A percentile compares a stretch with the other conserved stretches of the same genome.
These are phyloP conservation scores for Coracopsis vasa DNA, from an alignment of 2,113 vertebrate genomes.

Conservation along the genomic window DNA sequence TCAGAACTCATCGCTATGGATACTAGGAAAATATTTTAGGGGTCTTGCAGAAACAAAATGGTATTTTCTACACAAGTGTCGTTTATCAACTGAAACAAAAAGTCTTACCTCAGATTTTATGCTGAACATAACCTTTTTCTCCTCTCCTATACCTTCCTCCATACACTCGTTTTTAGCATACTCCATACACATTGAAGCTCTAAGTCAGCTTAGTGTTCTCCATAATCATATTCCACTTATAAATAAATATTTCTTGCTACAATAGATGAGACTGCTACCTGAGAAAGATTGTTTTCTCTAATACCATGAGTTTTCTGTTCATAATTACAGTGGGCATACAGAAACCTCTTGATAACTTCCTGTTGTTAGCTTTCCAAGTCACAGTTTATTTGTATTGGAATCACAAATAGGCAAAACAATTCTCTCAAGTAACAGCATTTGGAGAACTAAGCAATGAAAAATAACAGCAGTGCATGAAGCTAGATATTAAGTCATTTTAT, in stretches of 20 bases:
- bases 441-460: constrained; percentile 64
- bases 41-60: background rate
- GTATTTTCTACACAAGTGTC: background rate
- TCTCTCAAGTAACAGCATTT: constrained; percentile 66
- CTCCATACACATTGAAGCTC: background rate
- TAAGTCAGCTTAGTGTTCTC: background rate
- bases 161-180: background rate
- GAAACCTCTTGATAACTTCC: constrained; percentile 63
- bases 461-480: constrained; percentile 57
- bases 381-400: constrained; percentile 73
- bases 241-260: background rate
- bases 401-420: constrained; percentile 71
- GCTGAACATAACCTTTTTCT: background rate
- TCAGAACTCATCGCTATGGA: background rate
- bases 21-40: background rate
- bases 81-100: background rate
- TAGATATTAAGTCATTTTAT: constrained; percentile 70
- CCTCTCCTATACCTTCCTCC: background rate
- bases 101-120: background rate
- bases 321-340: constrained; percentile 53
- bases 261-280: constrained; percentile 13
- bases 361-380: constrained; percentile 62
- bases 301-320: constrained; percentile 41
- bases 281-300: constrained; percentile 16
- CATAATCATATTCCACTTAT: background rate